A percentile compares a stretch with the other conserved stretches of the same genome.
Conservation (phyloP, 2,888 invertebrate species). For the Eucriotettix oculatus region DNA sequence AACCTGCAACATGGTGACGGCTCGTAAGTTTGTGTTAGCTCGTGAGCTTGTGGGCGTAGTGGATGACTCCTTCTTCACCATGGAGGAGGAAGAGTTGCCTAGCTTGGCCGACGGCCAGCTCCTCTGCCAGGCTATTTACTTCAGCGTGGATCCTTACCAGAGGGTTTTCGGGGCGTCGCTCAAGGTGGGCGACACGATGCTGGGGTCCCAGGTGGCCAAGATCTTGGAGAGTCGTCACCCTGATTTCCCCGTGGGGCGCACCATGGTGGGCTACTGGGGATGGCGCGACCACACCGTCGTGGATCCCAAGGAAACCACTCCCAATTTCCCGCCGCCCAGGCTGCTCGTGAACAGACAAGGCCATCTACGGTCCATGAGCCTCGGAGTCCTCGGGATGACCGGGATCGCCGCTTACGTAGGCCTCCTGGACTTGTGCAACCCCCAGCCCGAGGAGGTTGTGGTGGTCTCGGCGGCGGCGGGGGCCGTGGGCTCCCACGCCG, state of each 20-base stretch:
- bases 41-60: too few species aligned
- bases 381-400: slow-evolving; percentile 23
- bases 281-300: slow-evolving; percentile 46
- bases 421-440: slow-evolving; percentile 48
- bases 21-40: too few species aligned
- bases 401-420: slow-evolving; percentile 58
- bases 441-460: slow-evolving; percentile 53
- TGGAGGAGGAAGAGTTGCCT: background rate
- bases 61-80: background rate
- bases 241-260: slow-evolving; percentile 44
- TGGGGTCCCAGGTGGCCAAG: background rate
- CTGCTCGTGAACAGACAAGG: slow-evolving; percentile 19
- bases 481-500: slow-evolving; percentile 28
- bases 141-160: background rate
- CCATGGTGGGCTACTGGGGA: slow-evolving; percentile 44
- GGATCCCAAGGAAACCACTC: slow-evolving; percentile 15
- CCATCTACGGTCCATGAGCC: slow-evolving; percentile 19
- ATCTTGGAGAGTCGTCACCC: slow-evolving; percentile 41
- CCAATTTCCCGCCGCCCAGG: slow-evolving; percentile 3
- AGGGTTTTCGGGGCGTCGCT: background rate
- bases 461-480: slow-evolving; percentile 28
- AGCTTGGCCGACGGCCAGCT: background rate
- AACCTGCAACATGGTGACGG: too few species aligned
- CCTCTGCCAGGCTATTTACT: background rate
- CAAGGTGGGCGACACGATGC: background rate